phyloP scores from a whole-genome alignment of 2,113 vertebrate genomes.

The Fulica atra region DNA sequence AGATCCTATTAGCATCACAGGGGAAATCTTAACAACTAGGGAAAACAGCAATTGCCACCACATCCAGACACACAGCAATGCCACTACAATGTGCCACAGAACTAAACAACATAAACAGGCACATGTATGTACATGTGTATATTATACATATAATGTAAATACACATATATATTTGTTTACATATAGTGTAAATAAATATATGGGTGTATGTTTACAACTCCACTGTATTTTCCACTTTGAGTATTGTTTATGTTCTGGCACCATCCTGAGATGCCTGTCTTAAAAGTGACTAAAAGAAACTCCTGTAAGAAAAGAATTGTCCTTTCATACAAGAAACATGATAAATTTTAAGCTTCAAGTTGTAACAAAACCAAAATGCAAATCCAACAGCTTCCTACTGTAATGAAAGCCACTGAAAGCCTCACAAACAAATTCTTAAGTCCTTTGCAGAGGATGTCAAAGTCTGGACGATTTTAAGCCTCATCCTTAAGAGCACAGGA shows the following conservation, averaged over 20 bases:
- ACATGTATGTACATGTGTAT: not conserved
- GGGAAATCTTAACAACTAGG: not conserved
- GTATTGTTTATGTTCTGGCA: not conserved
- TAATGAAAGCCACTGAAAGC: constrained; percentile 31
- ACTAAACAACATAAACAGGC: not conserved
- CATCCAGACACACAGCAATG: not conserved
- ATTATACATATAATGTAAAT: not conserved
- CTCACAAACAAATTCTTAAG: not conserved
- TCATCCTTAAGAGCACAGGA: not conserved
- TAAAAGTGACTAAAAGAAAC: constrained; percentile 28
- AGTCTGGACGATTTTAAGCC: not conserved
- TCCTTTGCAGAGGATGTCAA: not conserved
- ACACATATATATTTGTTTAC: not conserved
- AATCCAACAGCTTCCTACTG: not conserved
- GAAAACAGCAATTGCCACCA: not conserved
- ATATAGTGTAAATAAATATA: not conserved
- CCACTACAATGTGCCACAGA: not conserved
- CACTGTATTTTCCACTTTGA: not conserved
- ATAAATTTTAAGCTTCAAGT: constrained; percentile 65
- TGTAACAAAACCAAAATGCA: constrained; percentile 72
- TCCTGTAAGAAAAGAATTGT: not conserved
- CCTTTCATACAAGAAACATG: not conserved
- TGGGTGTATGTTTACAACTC: not conserved
- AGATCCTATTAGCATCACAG: not conserved
- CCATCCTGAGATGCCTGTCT: not conserved